Evolutionary conservation across 1,140 invertebrate species (phyloP).

Genomic region (Dysdera silvatica): DNA sequence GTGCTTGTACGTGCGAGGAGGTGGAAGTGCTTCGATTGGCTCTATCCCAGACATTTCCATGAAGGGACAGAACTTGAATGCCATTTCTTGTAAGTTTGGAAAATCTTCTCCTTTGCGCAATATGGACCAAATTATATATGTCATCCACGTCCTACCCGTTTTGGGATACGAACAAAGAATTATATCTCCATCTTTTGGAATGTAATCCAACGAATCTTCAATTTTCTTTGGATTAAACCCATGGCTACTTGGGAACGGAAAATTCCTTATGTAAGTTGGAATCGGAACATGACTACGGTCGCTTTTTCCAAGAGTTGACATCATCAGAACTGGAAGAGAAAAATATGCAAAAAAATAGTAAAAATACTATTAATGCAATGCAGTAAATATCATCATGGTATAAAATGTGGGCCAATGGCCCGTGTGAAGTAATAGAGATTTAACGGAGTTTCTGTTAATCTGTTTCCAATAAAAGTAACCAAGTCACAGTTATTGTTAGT

Average conservation of each 20-base stretch:
- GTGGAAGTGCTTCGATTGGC: background rate
- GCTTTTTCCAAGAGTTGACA: no score
- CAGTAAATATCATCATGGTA: no score
- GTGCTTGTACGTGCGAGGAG: conserved; percentile 48
- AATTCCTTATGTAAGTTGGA: conserved; percentile 3
- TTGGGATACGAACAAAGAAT: conserved; percentile 33
- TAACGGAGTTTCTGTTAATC: no score
- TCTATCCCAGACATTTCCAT: conserved; percentile 16
- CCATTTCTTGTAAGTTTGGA: background rate
- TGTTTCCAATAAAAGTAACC: no score
- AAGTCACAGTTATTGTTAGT: no score
- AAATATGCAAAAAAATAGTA: no score
- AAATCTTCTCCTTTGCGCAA: conserved; percentile 2
- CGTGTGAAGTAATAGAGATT: no score
- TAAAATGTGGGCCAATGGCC: no score
- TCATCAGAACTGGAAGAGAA: no score
- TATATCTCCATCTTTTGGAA: conserved; percentile 29
- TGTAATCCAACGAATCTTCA: conserved; percentile 14
- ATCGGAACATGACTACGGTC: no score
- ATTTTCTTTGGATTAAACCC: conserved; percentile 5
- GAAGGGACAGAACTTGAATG: background rate
- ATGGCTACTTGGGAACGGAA: background rate
- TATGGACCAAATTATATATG: conserved; percentile 27
- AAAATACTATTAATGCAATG: no score
- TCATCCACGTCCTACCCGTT: conserved; percentile 33